Evolutionary conservation across 2,113 vertebrate species (phyloP).

Genomic region (Pollimyrus isidori): DNA sequence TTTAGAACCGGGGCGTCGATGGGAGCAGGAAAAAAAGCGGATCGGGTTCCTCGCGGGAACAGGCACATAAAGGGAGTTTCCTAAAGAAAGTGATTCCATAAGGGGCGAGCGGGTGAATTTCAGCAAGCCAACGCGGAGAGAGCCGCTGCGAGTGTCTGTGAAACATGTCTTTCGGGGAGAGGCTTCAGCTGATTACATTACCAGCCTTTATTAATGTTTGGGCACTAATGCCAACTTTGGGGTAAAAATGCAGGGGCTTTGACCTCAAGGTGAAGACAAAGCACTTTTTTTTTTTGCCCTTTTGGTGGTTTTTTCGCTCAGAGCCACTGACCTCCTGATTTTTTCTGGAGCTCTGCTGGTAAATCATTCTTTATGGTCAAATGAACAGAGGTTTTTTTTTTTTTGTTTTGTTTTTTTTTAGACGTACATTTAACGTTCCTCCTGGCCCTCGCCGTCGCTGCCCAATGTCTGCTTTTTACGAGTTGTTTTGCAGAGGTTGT

Average conservation of each 20-base stretch:
- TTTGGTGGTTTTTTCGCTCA: not conserved
- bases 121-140: not conserved
- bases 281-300: not conserved
- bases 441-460: not conserved
- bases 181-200: not conserved
- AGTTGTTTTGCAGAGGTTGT: conserved; percentile 14
- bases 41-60: not conserved
- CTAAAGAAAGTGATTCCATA: not conserved
- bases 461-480: conserved; percentile 3
- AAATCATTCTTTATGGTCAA: conserved; percentile 6
- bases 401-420: not conserved
- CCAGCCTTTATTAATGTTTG: not conserved
- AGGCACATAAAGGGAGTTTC: not conserved
- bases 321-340: conserved; percentile 4
- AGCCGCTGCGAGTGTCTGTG: not conserved
- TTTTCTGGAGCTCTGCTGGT: not conserved
- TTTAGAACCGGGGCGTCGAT: not conserved
- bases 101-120: not conserved
- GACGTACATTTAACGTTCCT: not conserved
- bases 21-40: not conserved
- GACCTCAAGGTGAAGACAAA: conserved; percentile 4
- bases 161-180: not conserved
- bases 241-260: not conserved
- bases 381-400: not conserved
- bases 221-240: not conserved